A percentile compares a stretch with the other conserved stretches of the same genome.
phyloP scores from a whole-genome alignment of 1,140 invertebrate species.

The Musca vetustissima region DNA sequence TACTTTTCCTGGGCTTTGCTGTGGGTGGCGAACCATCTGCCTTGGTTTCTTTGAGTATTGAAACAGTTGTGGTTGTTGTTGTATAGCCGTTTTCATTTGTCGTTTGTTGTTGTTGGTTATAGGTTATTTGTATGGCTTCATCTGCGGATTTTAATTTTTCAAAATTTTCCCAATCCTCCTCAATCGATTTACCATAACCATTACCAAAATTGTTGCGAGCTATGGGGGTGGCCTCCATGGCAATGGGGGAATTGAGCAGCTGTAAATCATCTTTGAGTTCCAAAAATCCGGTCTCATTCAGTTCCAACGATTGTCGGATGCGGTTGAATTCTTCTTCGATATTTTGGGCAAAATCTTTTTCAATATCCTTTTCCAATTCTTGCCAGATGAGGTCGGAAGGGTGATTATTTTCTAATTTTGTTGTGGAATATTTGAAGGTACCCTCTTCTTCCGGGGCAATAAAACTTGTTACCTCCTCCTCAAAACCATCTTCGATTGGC shows the following conservation, averaged over 20 bases:
- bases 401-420: neutral
- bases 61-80: neutral
- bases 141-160: constrained; percentile 33
- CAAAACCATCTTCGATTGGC: neutral
- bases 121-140: neutral
- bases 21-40: neutral
- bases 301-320: constrained; percentile 40
- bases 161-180: constrained; percentile 52
- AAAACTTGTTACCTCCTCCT: neutral
- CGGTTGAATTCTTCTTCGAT: constrained; percentile 38
- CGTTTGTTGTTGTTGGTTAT: neutral
- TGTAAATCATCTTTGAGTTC: constrained; percentile 29
- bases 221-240: neutral
- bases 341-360: constrained; percentile 18
- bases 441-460: neutral
- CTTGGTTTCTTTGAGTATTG: constrained; percentile 14
- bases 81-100: neutral
- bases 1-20: constrained; percentile 28
- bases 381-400: constrained; percentile 19
- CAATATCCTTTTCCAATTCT: constrained; percentile 27
- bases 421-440: neutral
- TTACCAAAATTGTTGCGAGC: constrained; percentile 7
- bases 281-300: constrained; percentile 47
- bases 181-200: constrained; percentile 49
- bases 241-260: no score